Conservation (phyloP, 2,888 invertebrate genomes). For the Eretmocerus hayati region DNA sequence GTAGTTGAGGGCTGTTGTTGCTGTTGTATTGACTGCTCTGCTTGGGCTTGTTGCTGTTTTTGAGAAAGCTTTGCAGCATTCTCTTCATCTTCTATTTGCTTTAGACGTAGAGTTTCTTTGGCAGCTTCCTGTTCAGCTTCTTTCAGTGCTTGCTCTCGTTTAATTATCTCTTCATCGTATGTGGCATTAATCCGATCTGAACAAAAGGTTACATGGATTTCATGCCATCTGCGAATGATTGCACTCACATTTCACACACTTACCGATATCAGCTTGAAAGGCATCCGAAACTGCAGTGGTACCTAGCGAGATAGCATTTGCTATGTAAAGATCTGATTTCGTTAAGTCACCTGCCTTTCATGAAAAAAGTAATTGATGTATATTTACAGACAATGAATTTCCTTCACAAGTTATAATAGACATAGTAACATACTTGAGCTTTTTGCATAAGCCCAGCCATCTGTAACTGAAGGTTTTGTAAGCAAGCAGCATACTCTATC, state of each 20-base stretch:
- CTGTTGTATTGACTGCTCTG: not conserved
- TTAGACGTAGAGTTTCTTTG: constrained; percentile 19
- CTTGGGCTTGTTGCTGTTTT: not conserved
- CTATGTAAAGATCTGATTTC: constrained; percentile 31
- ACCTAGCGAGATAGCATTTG: constrained; percentile 32
- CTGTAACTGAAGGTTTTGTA: constrained; percentile 41
- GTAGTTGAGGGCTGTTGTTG: not conserved
- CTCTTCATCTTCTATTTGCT: constrained; percentile 16
- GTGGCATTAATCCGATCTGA: constrained; percentile 31
- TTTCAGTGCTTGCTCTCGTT: constrained; percentile 51
- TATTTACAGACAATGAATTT: constrained; percentile 6
- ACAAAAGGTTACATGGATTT: constrained; percentile 9
- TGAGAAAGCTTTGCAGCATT: too few species aligned
- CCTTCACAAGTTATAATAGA: constrained; percentile 7
- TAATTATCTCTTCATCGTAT: constrained; percentile 31
- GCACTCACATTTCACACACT: not conserved
- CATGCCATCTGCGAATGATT: not conserved
- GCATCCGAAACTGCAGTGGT: constrained; percentile 31
- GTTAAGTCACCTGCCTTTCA: constrained; percentile 36
- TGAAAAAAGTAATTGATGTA: not conserved
- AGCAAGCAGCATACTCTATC: constrained; percentile 27
- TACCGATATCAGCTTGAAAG: constrained; percentile 37
- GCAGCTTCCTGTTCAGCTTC: constrained; percentile 45
- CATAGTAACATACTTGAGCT: constrained; percentile 29
- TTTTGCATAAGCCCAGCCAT: constrained; percentile 36